phyloP scores from a whole-genome alignment of 2,113 vertebrate species.

The Brachionichthys hirsutus region DNA sequence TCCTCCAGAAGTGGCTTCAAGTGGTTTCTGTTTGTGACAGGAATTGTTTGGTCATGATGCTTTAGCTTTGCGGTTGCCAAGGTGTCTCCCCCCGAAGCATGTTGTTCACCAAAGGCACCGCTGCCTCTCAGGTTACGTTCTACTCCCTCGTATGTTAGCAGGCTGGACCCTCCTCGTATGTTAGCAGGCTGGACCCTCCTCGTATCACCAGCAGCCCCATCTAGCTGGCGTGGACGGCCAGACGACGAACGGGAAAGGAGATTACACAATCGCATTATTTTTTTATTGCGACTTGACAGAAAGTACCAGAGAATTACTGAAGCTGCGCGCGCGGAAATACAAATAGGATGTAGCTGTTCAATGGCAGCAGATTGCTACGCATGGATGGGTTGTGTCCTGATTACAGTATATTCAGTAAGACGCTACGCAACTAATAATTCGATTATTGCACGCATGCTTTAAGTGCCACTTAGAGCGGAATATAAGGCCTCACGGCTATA shows the following conservation, averaged over 20 bases:
- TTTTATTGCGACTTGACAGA: conserved; percentile 35
- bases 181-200: conserved; percentile 26
- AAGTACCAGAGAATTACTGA: neutral
- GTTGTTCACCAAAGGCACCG: too few relatives aligned
- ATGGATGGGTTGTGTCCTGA: conserved; percentile 27
- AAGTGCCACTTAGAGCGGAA: too few relatives aligned
- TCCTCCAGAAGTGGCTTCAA: conserved; percentile 9
- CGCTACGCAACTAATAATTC: too few relatives aligned
- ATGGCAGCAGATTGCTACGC: neutral
- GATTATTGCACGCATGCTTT: too few relatives aligned
- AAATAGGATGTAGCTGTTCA: conserved; percentile 12
- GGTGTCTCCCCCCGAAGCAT: too few relatives aligned
- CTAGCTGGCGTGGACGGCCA: conserved; percentile 30
- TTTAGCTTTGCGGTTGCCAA: neutral
- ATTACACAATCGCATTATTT: conserved; percentile 60
- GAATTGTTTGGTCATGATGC: neutral
- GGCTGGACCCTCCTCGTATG: conserved; percentile 25
- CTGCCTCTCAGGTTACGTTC: too few relatives aligned
- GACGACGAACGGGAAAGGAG: conserved; percentile 51
- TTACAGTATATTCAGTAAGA: conserved; percentile 9
- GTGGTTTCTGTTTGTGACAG: conserved; percentile 23
- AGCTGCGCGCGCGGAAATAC: conserved; percentile 7
- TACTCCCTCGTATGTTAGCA: conserved; percentile 37
- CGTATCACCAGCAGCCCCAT: conserved; percentile 30
- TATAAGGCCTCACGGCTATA: neutral